Percentiles rank a stretch among this genome's conserved stretches.
phyloP scores from a whole-genome alignment of 2,888 invertebrate species.

The Bombylius major region DNA sequence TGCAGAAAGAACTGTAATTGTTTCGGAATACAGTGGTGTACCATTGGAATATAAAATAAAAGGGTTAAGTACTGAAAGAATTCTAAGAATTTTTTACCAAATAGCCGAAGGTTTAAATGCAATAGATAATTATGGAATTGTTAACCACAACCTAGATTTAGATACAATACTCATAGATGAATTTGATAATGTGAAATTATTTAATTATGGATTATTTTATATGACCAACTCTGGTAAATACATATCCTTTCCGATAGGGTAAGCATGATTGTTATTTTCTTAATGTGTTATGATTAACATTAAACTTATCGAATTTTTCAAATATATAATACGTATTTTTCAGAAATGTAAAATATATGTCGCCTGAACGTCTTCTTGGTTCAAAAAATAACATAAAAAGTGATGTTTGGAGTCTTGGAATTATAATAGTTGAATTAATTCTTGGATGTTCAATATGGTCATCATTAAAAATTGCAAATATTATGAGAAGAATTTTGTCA shows the following conservation, averaged over 20 bases:
- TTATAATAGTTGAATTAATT: constrained; percentile 70
- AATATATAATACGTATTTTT: constrained; percentile 13
- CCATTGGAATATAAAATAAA: constrained; percentile 45
- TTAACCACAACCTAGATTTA: constrained; percentile 67
- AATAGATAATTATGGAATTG: constrained; percentile 59
- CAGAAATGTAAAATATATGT: constrained; percentile 63
- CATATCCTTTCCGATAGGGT: constrained; percentile 83
- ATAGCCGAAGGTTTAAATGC: constrained; percentile 57
- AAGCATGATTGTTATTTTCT: constrained; percentile 24
- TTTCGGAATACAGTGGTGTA: constrained; percentile 64
- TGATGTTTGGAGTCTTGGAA: constrained; percentile 92
- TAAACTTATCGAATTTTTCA: neutral
- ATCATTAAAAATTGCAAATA: constrained; percentile 56
- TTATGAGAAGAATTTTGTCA: constrained; percentile 61
- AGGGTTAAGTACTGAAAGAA: constrained; percentile 32
- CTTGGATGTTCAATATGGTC: constrained; percentile 59
- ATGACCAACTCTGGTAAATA: constrained; percentile 80
- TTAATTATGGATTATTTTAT: constrained; percentile 85
- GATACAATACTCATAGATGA: constrained; percentile 70
- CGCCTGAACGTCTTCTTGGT: constrained; percentile 67
- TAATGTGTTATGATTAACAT: neutral
- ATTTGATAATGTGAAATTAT: constrained; percentile 64
- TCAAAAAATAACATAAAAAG: constrained; percentile 57
- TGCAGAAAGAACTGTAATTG: constrained; percentile 68
- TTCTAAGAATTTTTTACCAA: constrained; percentile 57